These are phyloP conservation scores for Scaptomyza tumidula DNA, from an alignment of 2,888 invertebrate species.

Conservation along the genomic window DNA sequence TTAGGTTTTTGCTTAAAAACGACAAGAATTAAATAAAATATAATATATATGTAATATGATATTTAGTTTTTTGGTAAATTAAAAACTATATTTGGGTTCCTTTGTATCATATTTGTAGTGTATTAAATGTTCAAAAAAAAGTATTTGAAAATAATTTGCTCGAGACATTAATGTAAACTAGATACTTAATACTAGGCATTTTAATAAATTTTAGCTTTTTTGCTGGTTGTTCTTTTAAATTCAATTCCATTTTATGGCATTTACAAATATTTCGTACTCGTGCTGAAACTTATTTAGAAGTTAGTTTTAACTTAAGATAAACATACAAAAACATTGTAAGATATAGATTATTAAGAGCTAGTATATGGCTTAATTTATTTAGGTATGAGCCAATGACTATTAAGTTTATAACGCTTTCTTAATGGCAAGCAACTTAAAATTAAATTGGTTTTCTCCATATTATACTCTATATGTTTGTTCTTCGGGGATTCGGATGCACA, in stretches of 20 bases:
- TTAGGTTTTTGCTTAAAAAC: slow-evolving; percentile 13
- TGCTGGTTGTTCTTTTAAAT: slow-evolving; percentile 20
- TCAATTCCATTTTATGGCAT: slow-evolving; percentile 34
- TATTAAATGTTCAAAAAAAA: slow-evolving; percentile 31
- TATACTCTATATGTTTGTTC: background rate
- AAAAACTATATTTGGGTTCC: slow-evolving; percentile 64
- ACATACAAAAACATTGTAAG: slow-evolving; percentile 2
- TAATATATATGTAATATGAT: slow-evolving; percentile 8
- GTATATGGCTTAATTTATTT: slow-evolving; percentile 54
- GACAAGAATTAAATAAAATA: slow-evolving; percentile 27
- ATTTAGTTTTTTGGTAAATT: slow-evolving; percentile 13
- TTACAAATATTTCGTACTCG: slow-evolving; percentile 24
- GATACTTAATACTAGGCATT: slow-evolving; percentile 2
- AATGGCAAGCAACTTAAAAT: slow-evolving; percentile 68
- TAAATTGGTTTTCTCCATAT: slow-evolving; percentile 12
- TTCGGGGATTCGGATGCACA: background rate
- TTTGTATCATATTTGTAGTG: slow-evolving; percentile 49
- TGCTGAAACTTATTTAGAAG: slow-evolving; percentile 14
- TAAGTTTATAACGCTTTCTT: slow-evolving; percentile 52
- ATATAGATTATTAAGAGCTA: slow-evolving; percentile 46
- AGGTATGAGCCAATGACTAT: slow-evolving; percentile 61
- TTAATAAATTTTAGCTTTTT: background rate
- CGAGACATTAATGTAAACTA: slow-evolving; percentile 11
- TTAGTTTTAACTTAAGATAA: slow-evolving; percentile 20
- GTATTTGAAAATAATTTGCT: background rate